Percentiles rank a stretch among this genome's conserved stretches.
Evolutionary conservation across 2,797 vertebrate genomes (phyloP).

Genomic region (Myripristis murdjan): DNA sequence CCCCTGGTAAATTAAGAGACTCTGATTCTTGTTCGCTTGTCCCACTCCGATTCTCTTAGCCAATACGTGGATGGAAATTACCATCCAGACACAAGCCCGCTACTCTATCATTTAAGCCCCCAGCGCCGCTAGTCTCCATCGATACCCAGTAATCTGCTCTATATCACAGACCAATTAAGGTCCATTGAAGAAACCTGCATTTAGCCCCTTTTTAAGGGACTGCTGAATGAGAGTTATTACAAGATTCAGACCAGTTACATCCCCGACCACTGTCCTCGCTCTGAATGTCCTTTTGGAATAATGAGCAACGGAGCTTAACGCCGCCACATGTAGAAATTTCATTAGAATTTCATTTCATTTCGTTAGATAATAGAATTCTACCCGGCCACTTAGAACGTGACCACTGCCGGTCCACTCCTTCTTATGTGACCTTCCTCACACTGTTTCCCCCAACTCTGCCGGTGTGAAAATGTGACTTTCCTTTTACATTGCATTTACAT

Average conservation of each 20-base stretch:
- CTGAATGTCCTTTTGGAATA: conserved; percentile 6
- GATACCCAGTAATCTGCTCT: not conserved
- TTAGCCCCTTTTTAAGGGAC: not conserved
- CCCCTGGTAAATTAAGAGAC: not conserved
- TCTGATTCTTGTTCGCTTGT: not conserved
- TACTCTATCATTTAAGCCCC: not conserved
- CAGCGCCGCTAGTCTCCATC: not conserved
- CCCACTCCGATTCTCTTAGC: not conserved
- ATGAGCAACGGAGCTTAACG: not conserved
- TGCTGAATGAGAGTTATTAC: not conserved
- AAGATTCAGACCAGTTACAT: not conserved
- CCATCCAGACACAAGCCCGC: conserved; percentile 5
- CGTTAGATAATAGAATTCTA: not conserved
- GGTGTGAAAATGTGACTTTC: not conserved
- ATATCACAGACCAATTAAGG: not conserved
- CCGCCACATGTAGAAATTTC: not conserved
- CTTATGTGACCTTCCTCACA: not conserved
- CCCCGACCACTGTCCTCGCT: not conserved
- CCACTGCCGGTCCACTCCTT: no score
- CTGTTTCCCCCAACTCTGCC: not conserved
- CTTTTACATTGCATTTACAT: not conserved
- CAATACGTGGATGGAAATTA: not conserved
- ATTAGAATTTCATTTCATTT: not conserved
- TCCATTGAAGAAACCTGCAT: not conserved
- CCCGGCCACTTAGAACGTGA: not conserved